Percentiles rank a stretch among this genome's conserved stretches.
Conservation (phyloP, 1,140 invertebrate genomes). For the Adelges cooleyi region DNA sequence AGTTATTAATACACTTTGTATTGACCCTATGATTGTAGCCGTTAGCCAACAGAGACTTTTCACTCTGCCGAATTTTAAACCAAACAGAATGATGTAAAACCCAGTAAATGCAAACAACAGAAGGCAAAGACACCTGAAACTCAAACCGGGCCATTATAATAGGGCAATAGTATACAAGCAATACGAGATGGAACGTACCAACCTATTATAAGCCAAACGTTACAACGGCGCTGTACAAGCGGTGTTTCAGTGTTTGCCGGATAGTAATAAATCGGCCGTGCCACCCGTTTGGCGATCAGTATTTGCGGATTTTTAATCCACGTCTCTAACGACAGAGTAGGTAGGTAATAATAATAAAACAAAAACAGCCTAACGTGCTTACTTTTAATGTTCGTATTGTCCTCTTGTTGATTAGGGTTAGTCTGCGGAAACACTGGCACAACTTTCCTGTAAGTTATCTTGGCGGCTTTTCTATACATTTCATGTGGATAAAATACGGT, state of each 20-base stretch:
- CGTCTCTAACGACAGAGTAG: too few species aligned
- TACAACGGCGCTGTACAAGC: background rate
- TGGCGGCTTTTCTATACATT: too few species aligned
- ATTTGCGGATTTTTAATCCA: too few species aligned
- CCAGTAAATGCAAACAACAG: background rate
- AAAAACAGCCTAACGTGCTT: too few species aligned
- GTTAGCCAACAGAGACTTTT: conserved; percentile 27
- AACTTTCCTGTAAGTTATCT: too few species aligned
- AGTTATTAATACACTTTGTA: background rate
- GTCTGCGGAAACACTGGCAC: too few species aligned
- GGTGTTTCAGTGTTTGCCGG: background rate
- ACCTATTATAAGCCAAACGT: background rate
- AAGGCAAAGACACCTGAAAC: background rate
- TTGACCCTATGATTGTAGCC: background rate
- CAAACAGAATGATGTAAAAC: conserved; percentile 24
- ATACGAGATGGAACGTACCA: background rate
- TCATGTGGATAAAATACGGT: too few species aligned
- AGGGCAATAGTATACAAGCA: background rate
- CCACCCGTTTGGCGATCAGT: too few species aligned
- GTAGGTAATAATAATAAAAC: too few species aligned
- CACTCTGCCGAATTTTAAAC: conserved; percentile 20
- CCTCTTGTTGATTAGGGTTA: too few species aligned
- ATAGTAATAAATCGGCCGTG: background rate
- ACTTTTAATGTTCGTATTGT: too few species aligned
- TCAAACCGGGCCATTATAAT: background rate